Percentiles rank a stretch among this genome's conserved stretches.
Evolutionary conservation across 2,888 invertebrate species (phyloP).

Genomic region (Scaptomyza polygonia): DNA sequence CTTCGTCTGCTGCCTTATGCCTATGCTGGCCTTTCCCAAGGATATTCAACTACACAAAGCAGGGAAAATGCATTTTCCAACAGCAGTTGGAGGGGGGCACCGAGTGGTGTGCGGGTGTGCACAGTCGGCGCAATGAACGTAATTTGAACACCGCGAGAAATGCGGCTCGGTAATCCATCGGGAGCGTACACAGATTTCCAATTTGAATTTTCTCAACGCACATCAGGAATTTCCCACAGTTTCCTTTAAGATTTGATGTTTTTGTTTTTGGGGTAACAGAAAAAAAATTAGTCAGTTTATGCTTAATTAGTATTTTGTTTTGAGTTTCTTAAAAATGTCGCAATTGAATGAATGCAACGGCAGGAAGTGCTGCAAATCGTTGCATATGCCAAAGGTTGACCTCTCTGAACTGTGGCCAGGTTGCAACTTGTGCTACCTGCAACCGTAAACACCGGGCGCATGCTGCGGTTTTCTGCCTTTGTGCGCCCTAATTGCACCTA

Average conservation of each 20-base stretch:
- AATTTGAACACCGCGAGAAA: constrained; percentile 82
- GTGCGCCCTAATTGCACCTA: constrained; percentile 62
- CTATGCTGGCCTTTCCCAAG: constrained; percentile 69
- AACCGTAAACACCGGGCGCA: constrained; percentile 53
- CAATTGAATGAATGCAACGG: constrained; percentile 11
- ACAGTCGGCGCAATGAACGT: constrained; percentile 65
- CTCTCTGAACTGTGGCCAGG: constrained; percentile 39
- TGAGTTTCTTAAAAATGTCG: constrained; percentile 47
- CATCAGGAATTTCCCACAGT: constrained; percentile 60
- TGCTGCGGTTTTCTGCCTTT: constrained; percentile 70
- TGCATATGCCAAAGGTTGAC: constrained; percentile 43
- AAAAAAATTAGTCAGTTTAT: constrained; percentile 76
- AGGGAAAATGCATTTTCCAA: constrained; percentile 57
- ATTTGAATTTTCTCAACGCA: constrained; percentile 58
- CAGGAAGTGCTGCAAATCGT: constrained; percentile 63
- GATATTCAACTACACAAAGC: constrained; percentile 72
- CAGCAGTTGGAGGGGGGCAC: constrained; percentile 8
- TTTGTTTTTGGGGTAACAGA: constrained; percentile 1
- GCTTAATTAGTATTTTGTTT: constrained; percentile 76
- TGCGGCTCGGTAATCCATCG: constrained; percentile 52
- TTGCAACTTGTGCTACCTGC: constrained; percentile 48
- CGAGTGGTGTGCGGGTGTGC: constrained; percentile 48
- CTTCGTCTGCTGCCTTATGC: constrained; percentile 12
- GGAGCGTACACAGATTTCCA: constrained; percentile 60
- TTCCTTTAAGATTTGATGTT: constrained; percentile 23